Percentiles rank a stretch among this genome's conserved stretches.
Evolutionary conservation across 1,140 invertebrate species (phyloP).

Genomic region (Parapsyche elsis): DNA sequence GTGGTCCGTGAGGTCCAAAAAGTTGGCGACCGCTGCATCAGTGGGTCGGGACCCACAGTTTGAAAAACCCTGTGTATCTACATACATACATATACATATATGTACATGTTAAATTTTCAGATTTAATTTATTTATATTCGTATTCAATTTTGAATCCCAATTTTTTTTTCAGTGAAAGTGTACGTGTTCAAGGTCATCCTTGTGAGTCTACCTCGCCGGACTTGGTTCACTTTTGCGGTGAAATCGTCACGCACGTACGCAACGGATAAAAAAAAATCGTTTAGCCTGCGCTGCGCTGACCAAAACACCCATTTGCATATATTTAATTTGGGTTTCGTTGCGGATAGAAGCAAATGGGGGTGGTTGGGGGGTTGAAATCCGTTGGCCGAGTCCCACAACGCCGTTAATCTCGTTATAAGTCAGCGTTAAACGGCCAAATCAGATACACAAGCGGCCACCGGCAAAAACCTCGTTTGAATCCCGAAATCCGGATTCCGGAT

Average conservation of each 20-base stretch:
- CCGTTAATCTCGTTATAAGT: slow-evolving; percentile 51
- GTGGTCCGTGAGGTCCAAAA: too few relatives aligned
- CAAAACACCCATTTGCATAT: slow-evolving; percentile 36
- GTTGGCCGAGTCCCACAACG: slow-evolving; percentile 21
- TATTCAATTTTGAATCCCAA: too few relatives aligned
- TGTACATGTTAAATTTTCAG: too few relatives aligned
- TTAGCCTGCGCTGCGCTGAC: not conserved
- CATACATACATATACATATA: too few relatives aligned
- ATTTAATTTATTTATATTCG: too few relatives aligned
- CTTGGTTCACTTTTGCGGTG: too few relatives aligned
- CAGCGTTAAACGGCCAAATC: slow-evolving; percentile 50
- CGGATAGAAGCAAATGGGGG: not conserved
- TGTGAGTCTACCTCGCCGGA: too few relatives aligned
- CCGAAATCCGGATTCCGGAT: slow-evolving; percentile 11
- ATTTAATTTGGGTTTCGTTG: slow-evolving; percentile 35
- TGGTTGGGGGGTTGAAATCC: slow-evolving; percentile 26
- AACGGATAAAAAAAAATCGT: slow-evolving; percentile 8
- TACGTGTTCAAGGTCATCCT: too few relatives aligned
- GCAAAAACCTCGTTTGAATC: slow-evolving; percentile 51
- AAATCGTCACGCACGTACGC: not conserved
- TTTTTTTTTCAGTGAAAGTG: too few relatives aligned
- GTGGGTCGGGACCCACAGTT: too few relatives aligned
- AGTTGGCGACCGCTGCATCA: too few relatives aligned
- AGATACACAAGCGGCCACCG: slow-evolving; percentile 42
- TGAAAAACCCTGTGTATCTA: too few relatives aligned